Conservation (phyloP, 2,888 invertebrate genomes). For the Patella ulyssiponensis region DNA sequence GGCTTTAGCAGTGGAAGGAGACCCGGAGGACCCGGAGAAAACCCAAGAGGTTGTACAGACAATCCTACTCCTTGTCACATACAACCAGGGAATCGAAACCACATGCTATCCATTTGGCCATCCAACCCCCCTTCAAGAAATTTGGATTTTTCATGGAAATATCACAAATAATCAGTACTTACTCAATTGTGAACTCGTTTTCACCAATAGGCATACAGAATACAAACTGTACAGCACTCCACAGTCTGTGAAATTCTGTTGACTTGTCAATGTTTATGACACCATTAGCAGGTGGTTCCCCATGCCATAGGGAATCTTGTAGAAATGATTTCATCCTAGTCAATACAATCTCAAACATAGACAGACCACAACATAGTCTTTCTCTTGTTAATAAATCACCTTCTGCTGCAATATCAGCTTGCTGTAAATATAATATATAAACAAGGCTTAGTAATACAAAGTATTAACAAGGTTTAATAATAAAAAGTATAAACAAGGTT, state of each 20-base stretch:
- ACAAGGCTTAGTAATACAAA: neutral
- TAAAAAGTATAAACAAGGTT: no score
- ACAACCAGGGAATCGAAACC: no score
- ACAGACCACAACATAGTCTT: conserved; percentile 95
- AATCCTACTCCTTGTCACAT: no score
- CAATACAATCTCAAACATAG: conserved; percentile 95
- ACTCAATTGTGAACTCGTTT: conserved; percentile 97
- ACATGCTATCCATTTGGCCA: no score
- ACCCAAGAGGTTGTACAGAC: no score
- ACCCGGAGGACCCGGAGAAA: no score
- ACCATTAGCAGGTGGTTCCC: conserved; percentile 86
- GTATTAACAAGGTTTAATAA: no score
- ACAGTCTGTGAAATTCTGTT: conserved; percentile 92
- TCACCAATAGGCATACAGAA: conserved; percentile 97
- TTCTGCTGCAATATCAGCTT: conserved; percentile 93
- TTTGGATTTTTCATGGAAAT: neutral
- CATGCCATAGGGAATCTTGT: conserved; percentile 82
- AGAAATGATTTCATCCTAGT: conserved; percentile 88
- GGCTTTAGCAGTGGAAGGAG: no score
- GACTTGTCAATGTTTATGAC: conserved; percentile 97
- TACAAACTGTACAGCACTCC: conserved; percentile 98
- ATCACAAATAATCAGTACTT: conserved; percentile 72
- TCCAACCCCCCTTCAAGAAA: no score
- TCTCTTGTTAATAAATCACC: conserved; percentile 97
- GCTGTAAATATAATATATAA: conserved; percentile 75